phyloP scores from a whole-genome alignment of 2,888 invertebrate genomes.

The Leucania comma region DNA sequence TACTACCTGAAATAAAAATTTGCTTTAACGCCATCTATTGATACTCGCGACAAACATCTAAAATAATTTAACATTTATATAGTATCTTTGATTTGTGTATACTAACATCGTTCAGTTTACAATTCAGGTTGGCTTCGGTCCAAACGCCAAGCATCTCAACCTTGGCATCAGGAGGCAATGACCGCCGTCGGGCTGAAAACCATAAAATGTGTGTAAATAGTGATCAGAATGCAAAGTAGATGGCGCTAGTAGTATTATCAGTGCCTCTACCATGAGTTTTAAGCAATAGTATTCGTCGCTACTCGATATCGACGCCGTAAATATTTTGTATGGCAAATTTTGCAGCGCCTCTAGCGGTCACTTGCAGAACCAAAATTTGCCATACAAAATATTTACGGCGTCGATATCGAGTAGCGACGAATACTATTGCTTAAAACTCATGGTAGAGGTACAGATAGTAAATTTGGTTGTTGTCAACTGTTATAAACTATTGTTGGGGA shows the following conservation, averaged over 20 bases:
- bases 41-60: background rate
- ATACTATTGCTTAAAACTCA: no score
- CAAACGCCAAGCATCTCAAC: slow-evolving; percentile 88
- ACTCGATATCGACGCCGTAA: no score
- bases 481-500: background rate
- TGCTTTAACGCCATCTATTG: slow-evolving; percentile 74
- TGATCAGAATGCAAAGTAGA: slow-evolving; percentile 49
- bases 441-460: no score
- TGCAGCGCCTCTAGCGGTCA: no score
- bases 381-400: no score
- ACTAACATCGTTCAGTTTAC: slow-evolving; percentile 88
- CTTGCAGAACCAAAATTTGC: no score
- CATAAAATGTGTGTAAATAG: background rate
- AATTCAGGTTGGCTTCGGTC: slow-evolving; percentile 88
- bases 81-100: background rate
- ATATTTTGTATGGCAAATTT: no score
- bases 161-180: slow-evolving; percentile 78
- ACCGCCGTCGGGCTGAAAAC: slow-evolving; percentile 73
- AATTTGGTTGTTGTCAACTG: background rate
- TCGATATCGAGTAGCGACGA: no score
- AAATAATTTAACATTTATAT: background rate
- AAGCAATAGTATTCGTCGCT: no score
- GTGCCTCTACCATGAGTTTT: no score
- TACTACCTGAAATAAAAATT: slow-evolving; percentile 90
- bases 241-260: slow-evolving; percentile 51